Conservation (phyloP, 2,888 invertebrate species). For the Scrobipalpa atriplicella region DNA sequence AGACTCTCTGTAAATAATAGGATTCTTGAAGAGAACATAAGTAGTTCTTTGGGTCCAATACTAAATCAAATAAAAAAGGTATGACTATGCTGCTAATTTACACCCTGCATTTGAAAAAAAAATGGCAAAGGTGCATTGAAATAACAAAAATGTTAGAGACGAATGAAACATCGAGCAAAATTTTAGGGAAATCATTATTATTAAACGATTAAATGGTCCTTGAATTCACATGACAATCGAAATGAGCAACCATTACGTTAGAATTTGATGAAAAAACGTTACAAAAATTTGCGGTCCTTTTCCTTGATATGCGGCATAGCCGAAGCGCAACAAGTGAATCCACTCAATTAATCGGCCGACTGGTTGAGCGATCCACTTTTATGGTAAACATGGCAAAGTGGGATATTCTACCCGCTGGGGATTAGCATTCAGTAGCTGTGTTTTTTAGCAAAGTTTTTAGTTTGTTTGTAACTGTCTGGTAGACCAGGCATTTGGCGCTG, state of each 20-base stretch:
- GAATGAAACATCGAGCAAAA: too few relatives aligned
- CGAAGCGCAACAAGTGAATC: constrained; percentile 61
- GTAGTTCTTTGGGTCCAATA: too few relatives aligned
- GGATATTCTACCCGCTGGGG: constrained; percentile 23
- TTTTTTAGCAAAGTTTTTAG: background rate
- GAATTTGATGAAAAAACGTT: too few relatives aligned
- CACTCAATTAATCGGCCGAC: constrained; percentile 48
- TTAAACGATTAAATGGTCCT: too few relatives aligned
- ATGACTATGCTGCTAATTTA: too few relatives aligned
- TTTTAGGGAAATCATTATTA: too few relatives aligned
- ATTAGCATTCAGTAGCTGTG: constrained; percentile 25
- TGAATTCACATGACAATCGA: too few relatives aligned
- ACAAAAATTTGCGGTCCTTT: background rate
- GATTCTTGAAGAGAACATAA: background rate
- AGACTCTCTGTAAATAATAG: background rate
- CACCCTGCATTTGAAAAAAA: too few relatives aligned
- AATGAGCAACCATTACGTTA: too few relatives aligned
- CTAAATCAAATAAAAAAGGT: too few relatives aligned
- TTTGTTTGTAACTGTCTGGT: background rate
- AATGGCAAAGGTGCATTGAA: too few relatives aligned
- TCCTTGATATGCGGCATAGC: constrained; percentile 37
- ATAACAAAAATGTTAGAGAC: too few relatives aligned
- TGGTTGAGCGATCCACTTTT: constrained; percentile 3
- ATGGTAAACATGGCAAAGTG: constrained; percentile 16
- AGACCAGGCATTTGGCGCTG: background rate